Evolutionary conservation across 2,113 vertebrate species (phyloP).

Genomic region (Myodes glareolus): DNA sequence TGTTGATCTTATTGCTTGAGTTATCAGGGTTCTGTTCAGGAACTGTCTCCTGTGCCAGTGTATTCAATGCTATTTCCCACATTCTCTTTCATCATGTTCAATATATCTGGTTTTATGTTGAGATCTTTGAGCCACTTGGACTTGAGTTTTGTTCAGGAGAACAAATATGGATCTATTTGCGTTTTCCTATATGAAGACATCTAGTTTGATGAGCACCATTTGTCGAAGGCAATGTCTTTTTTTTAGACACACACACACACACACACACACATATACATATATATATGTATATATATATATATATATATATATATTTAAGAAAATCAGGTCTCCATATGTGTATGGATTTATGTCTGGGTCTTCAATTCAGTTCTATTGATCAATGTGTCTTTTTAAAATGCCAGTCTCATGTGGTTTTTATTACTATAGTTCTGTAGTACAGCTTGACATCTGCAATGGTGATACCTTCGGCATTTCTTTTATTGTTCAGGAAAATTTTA

Average conservation of each 20-base stretch:
- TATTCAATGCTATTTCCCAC: neutral
- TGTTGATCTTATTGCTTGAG: neutral
- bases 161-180: too few relatives aligned
- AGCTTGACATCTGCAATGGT: neutral
- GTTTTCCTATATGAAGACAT: neutral
- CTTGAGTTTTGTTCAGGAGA: neutral
- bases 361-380: neutral
- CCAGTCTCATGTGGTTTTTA: neutral
- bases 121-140: neutral
- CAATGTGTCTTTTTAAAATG: neutral
- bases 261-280: too few relatives aligned
- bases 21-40: neutral
- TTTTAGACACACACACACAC: too few relatives aligned
- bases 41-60: neutral
- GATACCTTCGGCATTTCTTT: neutral
- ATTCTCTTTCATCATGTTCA: neutral
- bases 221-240: neutral
- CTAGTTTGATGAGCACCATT: neutral
- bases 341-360: neutral
- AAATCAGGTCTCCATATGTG: neutral
- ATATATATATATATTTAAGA: neutral
- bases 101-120: neutral
- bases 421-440: neutral
- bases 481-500: neutral
- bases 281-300: too few relatives aligned